Percentiles rank a stretch among this genome's conserved stretches.
phyloP scores from a whole-genome alignment of 1,140 invertebrate genomes.

The Aphelinus certus region DNA sequence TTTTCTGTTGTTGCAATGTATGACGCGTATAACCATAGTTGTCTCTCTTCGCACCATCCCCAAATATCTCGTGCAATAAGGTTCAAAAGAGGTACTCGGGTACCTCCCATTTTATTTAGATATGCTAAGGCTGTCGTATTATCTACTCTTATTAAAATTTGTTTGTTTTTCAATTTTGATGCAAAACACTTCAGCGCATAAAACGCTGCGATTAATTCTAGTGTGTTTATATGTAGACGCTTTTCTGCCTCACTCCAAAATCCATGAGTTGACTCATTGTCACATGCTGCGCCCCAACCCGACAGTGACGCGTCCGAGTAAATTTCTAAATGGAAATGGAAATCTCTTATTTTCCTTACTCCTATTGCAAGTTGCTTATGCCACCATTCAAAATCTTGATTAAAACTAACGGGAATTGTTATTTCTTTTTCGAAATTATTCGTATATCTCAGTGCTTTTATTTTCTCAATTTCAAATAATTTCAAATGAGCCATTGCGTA shows the following conservation, averaged over 20 bases:
- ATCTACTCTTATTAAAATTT: not conserved
- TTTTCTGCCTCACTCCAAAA: slow-evolving; percentile 20
- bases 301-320: not conserved
- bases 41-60: slow-evolving; percentile 25
- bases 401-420: not conserved
- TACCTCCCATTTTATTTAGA: too few relatives aligned
- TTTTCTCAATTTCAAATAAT: slow-evolving; percentile 21
- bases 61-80: slow-evolving; percentile 10
- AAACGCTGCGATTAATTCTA: slow-evolving; percentile 14
- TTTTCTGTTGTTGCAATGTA: slow-evolving; percentile 34
- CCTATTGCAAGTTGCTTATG: not conserved
- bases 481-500: slow-evolving; percentile 22
- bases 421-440: not conserved
- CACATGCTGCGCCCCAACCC: not conserved
- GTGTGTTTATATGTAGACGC: slow-evolving; percentile 1
- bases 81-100: too few relatives aligned
- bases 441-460: not conserved
- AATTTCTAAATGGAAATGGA: not conserved
- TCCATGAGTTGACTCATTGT: not conserved
- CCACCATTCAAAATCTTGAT: slow-evolving; percentile 17
- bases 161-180: slow-evolving; percentile 6
- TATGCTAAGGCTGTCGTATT: not conserved
- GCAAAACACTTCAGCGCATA: not conserved
- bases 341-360: not conserved
- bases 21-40: slow-evolving; percentile 30